These are phyloP conservation scores for Phengaris arion DNA, from an alignment of 2,888 invertebrate species.

Conservation along the genomic window DNA sequence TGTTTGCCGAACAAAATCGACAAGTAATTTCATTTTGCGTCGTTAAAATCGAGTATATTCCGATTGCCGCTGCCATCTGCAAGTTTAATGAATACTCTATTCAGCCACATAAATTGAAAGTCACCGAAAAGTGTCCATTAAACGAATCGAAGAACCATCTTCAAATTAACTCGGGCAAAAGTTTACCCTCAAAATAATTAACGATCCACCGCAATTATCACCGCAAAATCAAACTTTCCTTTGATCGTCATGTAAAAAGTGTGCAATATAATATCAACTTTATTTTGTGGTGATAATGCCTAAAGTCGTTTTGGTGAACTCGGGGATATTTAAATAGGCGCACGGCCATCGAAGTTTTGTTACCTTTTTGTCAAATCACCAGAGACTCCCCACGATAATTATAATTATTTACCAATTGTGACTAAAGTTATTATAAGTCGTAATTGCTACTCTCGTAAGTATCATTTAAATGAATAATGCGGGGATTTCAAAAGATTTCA, in stretches of 20 bases:
- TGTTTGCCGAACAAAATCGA: slow-evolving; percentile 43
- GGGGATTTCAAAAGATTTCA: slow-evolving; percentile 59
- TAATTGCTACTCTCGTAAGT: slow-evolving; percentile 71
- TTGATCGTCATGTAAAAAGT: slow-evolving; percentile 67
- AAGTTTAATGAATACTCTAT: slow-evolving; percentile 71
- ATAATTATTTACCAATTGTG: slow-evolving; percentile 78
- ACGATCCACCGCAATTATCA: slow-evolving; percentile 79
- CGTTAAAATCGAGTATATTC: slow-evolving; percentile 55
- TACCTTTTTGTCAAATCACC: slow-evolving; percentile 73
- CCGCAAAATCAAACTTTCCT: slow-evolving; percentile 76
- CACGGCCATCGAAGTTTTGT: slow-evolving; percentile 66
- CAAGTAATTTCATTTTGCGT: slow-evolving; percentile 50
- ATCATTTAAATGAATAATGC: slow-evolving; percentile 71
- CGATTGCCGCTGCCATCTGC: slow-evolving; percentile 49
- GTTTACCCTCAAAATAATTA: slow-evolving; percentile 80
- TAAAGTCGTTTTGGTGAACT: slow-evolving; percentile 46
- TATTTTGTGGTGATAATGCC: slow-evolving; percentile 48
- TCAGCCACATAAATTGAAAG: slow-evolving; percentile 73
- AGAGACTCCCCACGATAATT: slow-evolving; percentile 70
- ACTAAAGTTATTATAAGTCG: slow-evolving; percentile 60
- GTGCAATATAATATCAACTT: slow-evolving; percentile 50
- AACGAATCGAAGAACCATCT: slow-evolving; percentile 70
- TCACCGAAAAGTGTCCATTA: slow-evolving; percentile 76
- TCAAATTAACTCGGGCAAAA: slow-evolving; percentile 76
- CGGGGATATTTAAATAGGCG: slow-evolving; percentile 72